Evolutionary conservation across 2,797 vertebrate species (phyloP), one percentile per base, ranked within the genome.

Genomic region (Poecilia wingei): DNA sequence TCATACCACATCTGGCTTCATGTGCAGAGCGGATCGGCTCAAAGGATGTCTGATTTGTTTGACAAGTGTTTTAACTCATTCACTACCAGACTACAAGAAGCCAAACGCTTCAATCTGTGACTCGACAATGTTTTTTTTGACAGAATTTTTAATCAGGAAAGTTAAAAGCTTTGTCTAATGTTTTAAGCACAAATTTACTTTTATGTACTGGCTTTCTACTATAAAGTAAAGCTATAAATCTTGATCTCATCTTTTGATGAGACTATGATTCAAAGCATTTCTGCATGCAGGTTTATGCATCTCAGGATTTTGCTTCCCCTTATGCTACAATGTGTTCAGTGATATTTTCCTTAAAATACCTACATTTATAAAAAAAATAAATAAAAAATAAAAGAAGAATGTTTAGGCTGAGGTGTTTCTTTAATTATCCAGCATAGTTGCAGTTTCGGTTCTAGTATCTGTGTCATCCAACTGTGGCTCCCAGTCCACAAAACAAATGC

Each of bases 401-500:
- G 25, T n/a, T 55, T 55, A 57, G 13, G 68, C n/a, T 71, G 12
- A n/a, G 6, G 6, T 46, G 43, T 28, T 71, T 28, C 41, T 71
- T 71, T 45, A 18, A 46, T 71, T 45, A 18, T 46, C 39, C 13
- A 28, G 4, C 25, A 70, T 45, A 45, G 12, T n/a, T 43, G 5
- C 5, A 14, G 45, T 46, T 45, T 46, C 3, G 6, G 3, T 70
- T 45, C 68, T 43, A 70, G 68, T 70, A 45, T 28, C 10, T n/a
- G 3, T 70, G 13, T 70, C 22, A 70, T 45, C 6, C 13, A 28
- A 45, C 12, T 12, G 39, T 41, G 36, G 66, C 39, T 45, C n/a
- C 45, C 25, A 70, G 25, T 70, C 68, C 43, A 71, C 13, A 71
- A 71, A 71, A 16, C 68, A 71, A 28, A 71, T 46, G 14, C 46